These are phyloP conservation scores for Brachypodius melanocephalos DNA, from an alignment of 2,113 vertebrate genomes.

Conservation along the genomic window DNA sequence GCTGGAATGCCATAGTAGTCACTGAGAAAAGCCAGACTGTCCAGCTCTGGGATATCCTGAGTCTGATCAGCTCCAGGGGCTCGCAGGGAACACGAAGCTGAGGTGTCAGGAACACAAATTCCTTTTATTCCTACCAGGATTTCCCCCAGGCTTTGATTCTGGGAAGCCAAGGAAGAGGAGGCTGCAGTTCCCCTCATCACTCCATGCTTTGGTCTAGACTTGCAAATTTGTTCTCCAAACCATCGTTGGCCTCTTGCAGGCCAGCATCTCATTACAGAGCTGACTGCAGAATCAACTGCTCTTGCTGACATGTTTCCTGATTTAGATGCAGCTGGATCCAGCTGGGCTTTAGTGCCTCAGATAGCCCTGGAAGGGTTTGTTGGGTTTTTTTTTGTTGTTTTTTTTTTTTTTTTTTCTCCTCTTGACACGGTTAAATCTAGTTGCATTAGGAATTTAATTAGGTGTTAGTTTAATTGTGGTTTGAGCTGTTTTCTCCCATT, in stretches of 20 bases:
- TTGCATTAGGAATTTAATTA: slow-evolving; percentile 59
- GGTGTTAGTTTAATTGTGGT: slow-evolving; percentile 52
- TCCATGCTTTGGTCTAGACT: slow-evolving; percentile 25
- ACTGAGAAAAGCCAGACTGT: not conserved
- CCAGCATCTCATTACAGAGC: slow-evolving; percentile 43
- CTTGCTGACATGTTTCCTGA: slow-evolving; percentile 24
- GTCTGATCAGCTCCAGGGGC: not conserved
- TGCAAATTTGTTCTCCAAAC: slow-evolving; percentile 18
- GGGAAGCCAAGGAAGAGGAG: not conserved
- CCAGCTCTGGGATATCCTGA: not conserved
- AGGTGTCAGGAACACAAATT: not conserved
- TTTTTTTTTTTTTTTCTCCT: not conserved
- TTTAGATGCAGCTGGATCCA: slow-evolving; percentile 41
- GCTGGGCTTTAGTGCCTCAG: slow-evolving; percentile 19
- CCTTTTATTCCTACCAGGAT: not conserved
- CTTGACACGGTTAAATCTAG: slow-evolving; percentile 33
- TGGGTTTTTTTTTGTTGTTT: not conserved
- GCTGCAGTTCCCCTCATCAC: not conserved
- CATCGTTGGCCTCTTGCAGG: not conserved
- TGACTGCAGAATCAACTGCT: not conserved
- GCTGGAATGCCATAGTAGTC: not conserved
- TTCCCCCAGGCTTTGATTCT: not conserved
- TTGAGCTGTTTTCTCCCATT: slow-evolving; percentile 29
- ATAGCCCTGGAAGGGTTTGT: not conserved
- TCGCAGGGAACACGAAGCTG: accelerated